phyloP scores from a whole-genome alignment of 2,797 vertebrate species.

The Labroides dimidiatus region DNA sequence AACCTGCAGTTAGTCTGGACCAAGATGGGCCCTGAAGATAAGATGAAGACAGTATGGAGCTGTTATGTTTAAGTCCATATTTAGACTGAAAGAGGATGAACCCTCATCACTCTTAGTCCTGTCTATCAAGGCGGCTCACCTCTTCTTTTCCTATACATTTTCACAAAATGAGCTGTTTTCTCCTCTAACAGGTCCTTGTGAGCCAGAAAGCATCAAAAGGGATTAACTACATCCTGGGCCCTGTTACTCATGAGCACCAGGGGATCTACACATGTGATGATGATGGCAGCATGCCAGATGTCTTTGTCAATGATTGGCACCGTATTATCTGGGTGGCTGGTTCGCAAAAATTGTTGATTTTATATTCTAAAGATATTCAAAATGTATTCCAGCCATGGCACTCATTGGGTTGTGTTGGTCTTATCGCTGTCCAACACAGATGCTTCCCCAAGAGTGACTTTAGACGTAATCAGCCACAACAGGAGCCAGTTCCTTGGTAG shows the following conservation, averaged over 20 bases:
- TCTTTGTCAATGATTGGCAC: neutral
- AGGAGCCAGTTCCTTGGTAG: neutral
- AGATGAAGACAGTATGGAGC: neutral
- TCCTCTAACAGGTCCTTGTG: neutral
- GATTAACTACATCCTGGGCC: neutral
- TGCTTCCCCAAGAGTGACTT: neutral
- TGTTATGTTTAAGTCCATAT: too few species aligned
- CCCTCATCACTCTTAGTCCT: too few species aligned
- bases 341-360: neutral
- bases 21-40: neutral
- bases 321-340: slow-evolving; percentile 9
- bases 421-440: neutral
- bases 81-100: too few species aligned
- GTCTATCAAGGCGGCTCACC: too few species aligned
- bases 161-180: neutral
- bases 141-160: too few species aligned
- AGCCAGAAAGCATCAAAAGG: neutral
- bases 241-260: slow-evolving; percentile 3
- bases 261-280: neutral
- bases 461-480: slow-evolving; percentile 10
- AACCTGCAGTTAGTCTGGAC: slow-evolving; percentile 13
- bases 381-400: neutral
- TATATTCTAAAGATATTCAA: neutral
- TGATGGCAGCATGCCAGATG: neutral
- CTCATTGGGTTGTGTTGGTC: too few species aligned